Evolutionary conservation across 2,888 invertebrate genomes (phyloP).

Genomic region (Amaurobius ferox): DNA sequence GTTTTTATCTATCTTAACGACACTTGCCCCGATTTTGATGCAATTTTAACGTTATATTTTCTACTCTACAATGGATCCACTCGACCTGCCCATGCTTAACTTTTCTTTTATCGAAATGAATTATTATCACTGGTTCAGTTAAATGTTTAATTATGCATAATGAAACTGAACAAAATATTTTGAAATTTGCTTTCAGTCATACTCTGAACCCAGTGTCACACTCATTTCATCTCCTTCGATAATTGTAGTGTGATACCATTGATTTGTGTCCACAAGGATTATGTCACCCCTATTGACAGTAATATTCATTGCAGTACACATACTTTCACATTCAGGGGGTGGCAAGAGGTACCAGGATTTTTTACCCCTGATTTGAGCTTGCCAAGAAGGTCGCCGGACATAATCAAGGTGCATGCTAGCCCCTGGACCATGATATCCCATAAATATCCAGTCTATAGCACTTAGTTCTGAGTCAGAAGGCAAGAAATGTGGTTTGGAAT

Average conservation of each 20-base stretch:
- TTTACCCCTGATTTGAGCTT: slow-evolving; percentile 90
- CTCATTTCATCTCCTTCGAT: slow-evolving; percentile 89
- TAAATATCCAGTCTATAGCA: slow-evolving; percentile 91
- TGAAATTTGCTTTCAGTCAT: slow-evolving; percentile 87
- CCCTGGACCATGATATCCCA: slow-evolving; percentile 90
- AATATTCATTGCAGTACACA: slow-evolving; percentile 86
- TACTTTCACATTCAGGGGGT: slow-evolving; percentile 89
- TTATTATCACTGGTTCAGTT: no score
- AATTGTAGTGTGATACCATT: slow-evolving; percentile 93
- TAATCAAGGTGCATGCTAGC: slow-evolving; percentile 94
- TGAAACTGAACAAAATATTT: no score
- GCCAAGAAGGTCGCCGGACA: slow-evolving; percentile 94
- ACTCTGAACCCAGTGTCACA: slow-evolving; percentile 93
- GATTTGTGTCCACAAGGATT: slow-evolving; percentile 90
- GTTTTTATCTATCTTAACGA: no score
- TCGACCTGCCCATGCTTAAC: no score
- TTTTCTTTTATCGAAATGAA: no score
- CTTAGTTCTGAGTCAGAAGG: slow-evolving; percentile 93
- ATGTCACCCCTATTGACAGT: slow-evolving; percentile 91
- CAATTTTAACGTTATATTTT: no score
- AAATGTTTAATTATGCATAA: no score
- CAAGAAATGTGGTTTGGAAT: slow-evolving; percentile 89
- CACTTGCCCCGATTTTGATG: no score
- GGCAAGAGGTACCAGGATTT: slow-evolving; percentile 91
- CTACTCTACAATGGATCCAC: no score